phyloP scores from a whole-genome alignment of 2,797 vertebrate species.

The Orestias chungarensis region DNA sequence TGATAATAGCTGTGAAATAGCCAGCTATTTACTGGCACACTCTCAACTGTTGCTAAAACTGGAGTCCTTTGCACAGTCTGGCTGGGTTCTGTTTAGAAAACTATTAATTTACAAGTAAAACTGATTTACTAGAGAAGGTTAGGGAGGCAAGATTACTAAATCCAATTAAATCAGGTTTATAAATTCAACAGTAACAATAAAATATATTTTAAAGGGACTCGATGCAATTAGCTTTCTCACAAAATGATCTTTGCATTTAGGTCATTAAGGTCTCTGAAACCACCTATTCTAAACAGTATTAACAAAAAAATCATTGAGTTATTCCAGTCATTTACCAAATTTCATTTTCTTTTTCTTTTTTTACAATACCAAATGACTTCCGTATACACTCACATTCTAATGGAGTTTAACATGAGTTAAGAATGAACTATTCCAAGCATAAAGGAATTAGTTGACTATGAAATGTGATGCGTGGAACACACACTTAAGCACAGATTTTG shows the following conservation, averaged over 20 bases:
- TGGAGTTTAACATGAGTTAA: conserved; percentile 42
- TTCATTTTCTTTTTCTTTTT: conserved; percentile 58
- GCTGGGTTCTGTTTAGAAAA: conserved; percentile 43
- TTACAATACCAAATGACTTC: conserved; percentile 65
- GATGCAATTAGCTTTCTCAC: conserved; percentile 40
- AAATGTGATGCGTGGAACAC: conserved; percentile 51
- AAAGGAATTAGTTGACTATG: conserved; percentile 64
- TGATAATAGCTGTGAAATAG: conserved; percentile 54
- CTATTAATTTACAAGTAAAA: conserved; percentile 41
- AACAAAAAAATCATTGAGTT: conserved; percentile 46
- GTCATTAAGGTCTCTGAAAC: conserved; percentile 41
- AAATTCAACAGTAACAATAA: conserved; percentile 25
- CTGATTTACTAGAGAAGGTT: conserved; percentile 24
- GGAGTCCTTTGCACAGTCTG: conserved; percentile 28
- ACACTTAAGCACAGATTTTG: conserved; percentile 29
- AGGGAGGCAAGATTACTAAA: conserved; percentile 14
- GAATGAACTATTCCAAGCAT: conserved; percentile 68
- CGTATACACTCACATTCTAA: conserved; percentile 63
- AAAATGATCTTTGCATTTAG: conserved; percentile 46
- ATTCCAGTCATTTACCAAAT: conserved; percentile 43
- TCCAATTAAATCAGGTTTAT: conserved; percentile 48
- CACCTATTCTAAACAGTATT: conserved; percentile 7
- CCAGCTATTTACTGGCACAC: conserved; percentile 35
- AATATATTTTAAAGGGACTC: conserved; percentile 43
- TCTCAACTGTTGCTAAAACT: conserved; percentile 32